Evolutionary conservation across 2,113 vertebrate genomes (phyloP).

Genomic region (Myotis lucifugus): DNA sequence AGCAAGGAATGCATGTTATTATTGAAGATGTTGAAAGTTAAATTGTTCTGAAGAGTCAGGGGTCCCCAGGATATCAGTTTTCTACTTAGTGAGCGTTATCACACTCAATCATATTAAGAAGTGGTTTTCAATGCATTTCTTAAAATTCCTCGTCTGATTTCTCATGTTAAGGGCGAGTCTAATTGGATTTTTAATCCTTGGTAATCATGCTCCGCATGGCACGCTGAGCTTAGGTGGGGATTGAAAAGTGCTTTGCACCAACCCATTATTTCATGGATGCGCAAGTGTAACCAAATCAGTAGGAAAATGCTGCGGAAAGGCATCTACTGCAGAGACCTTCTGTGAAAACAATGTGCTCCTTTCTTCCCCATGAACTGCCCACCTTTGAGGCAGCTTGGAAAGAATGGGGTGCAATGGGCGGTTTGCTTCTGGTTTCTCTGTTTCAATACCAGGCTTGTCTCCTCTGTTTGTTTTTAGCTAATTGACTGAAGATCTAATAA

Average conservation of each 20-base stretch:
- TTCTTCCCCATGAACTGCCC: slow-evolving; percentile 90
- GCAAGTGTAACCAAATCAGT: slow-evolving; percentile 93
- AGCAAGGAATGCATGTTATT: slow-evolving; percentile 46
- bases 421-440: slow-evolving; percentile 90
- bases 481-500: slow-evolving; percentile 99
- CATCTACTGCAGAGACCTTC: slow-evolving; percentile 90
- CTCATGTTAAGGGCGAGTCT: slow-evolving; percentile 85
- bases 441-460: slow-evolving; percentile 97
- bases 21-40: slow-evolving; percentile 30
- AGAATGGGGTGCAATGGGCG: slow-evolving; percentile 92
- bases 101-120: slow-evolving; percentile 80
- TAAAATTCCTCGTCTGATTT: slow-evolving; percentile 87
- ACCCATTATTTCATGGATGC: slow-evolving; percentile 86
- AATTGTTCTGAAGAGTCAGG: slow-evolving; percentile 46
- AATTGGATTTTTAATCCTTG: slow-evolving; percentile 92
- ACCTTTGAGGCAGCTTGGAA: slow-evolving; percentile 93
- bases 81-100: slow-evolving; percentile 80
- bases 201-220: slow-evolving; percentile 88
- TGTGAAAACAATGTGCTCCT: slow-evolving; percentile 92
- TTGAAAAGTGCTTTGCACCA: slow-evolving; percentile 91
- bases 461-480: slow-evolving; percentile 97
- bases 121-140: slow-evolving; percentile 85
- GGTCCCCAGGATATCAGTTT: slow-evolving; percentile 77
- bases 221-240: slow-evolving; percentile 89
- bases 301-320: slow-evolving; percentile 89